Evolutionary conservation across 2,888 invertebrate genomes (phyloP), one percentile per base, ranked within the genome.

Genomic region (Apodemia hepburni): DNA sequence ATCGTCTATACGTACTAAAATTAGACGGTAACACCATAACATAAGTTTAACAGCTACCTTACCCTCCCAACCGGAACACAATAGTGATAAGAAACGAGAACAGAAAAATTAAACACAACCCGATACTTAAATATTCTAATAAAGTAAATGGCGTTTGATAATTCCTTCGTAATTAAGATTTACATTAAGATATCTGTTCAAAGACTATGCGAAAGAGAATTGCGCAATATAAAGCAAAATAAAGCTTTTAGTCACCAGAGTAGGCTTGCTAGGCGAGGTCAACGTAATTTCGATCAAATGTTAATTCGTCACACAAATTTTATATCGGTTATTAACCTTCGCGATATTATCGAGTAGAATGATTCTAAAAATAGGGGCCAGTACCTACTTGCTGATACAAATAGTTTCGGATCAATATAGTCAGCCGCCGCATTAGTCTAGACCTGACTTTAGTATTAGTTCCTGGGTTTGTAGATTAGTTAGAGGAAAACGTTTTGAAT

Each of bases 251-350:
- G 27, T 27, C 54, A 54, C 54, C 29, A 15, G 15, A 29, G 54
- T 54, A 54, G 54, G 54, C 29, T 54, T 12, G 54, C 54, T 15
- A 45, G 54, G 7, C 54, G 29, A 54, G 54, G 54, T 54, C 54
- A 29, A 54, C 27, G 54, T 54, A 29, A 54, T 54, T 54, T 29
- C 54, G 29, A 54, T 54, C 54, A 54, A 54, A 54, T 29, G 7
- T 54, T 29, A 64, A 69, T 65, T 65, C 74, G 71, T 75, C 73
- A 65, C 67, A 66, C 64, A 51, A 68, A 69, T 45, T 45, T 45
- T 45, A 66, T 61, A 65, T 75, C 77, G 79, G 81, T 80, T 81
- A 74, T 76, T 77, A 74, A 81, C 80, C 81, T 75, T 73, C 69
- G 54, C 54, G 54, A 54, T 54, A 29, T 15, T 54, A 54, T 54